These are phyloP conservation scores for Procambarus virginalis DNA, from an alignment of 1,140 invertebrate genomes.

Conservation along the genomic window DNA sequence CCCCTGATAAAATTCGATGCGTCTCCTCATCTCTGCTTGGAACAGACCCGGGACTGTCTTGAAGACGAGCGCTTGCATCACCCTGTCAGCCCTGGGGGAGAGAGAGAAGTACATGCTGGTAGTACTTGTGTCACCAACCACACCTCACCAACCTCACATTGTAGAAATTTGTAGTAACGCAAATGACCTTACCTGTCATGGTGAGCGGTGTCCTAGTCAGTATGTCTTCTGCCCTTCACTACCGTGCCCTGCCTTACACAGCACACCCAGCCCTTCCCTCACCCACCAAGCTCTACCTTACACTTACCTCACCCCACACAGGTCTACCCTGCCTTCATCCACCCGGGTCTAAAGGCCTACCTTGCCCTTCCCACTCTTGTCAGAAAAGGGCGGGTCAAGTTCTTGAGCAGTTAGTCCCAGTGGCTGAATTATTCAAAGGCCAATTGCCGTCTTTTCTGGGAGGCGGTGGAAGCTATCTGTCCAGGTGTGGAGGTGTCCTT, in stretches of 20 bases:
- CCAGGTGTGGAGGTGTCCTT: background rate
- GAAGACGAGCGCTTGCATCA: constrained; percentile 97
- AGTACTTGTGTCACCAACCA: background rate
- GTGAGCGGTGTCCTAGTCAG: too few relatives aligned
- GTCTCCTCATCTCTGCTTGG: constrained; percentile 90
- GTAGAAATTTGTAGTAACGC: too few relatives aligned
- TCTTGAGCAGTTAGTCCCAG: constrained; percentile 17
- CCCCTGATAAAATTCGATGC: constrained; percentile 88
- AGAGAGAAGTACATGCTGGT: background rate
- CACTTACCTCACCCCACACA: too few relatives aligned
- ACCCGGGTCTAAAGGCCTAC: background rate
- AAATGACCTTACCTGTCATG: too few relatives aligned
- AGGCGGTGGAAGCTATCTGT: background rate
- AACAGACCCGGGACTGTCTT: constrained; percentile 95
- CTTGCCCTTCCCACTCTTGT: background rate
- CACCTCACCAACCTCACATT: background rate
- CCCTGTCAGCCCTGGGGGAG: constrained; percentile 86
- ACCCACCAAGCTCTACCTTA: too few relatives aligned
- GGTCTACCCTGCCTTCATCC: too few relatives aligned
- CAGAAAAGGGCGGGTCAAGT: constrained; percentile 33
- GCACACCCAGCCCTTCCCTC: too few relatives aligned
- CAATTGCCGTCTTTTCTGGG: constrained; percentile 9
- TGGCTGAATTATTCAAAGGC: constrained; percentile 44
- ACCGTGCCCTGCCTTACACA: too few relatives aligned
- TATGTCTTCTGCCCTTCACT: too few relatives aligned